Conservation (phyloP, 2,797 vertebrate genomes). For the Thalassophryne amazonica region DNA sequence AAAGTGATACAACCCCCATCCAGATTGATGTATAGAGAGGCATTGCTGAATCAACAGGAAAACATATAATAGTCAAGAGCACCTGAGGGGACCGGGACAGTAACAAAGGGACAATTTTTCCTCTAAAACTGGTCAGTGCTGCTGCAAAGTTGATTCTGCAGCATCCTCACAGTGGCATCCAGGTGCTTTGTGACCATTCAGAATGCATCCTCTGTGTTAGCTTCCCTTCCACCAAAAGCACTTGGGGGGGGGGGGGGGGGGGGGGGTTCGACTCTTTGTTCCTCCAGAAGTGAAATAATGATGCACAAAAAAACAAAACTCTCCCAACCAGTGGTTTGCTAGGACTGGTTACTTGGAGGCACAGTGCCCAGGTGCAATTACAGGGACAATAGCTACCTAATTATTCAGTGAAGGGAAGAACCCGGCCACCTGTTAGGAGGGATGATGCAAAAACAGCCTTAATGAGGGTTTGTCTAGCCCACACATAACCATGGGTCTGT, state of each 20-base stretch:
- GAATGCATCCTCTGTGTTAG: constrained; percentile 52
- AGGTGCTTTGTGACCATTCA: constrained; percentile 50
- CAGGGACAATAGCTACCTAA: constrained; percentile 79
- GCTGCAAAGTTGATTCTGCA: constrained; percentile 56
- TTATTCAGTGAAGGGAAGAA: constrained; percentile 70
- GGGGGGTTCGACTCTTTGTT: constrained; percentile 76
- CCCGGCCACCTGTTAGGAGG: constrained; percentile 53
- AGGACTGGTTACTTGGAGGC: constrained; percentile 48
- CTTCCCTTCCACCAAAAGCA: constrained; percentile 34
- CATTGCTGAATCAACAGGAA: constrained; percentile 8
- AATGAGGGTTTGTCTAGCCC: constrained; percentile 76
- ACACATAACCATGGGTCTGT: constrained; percentile 72
- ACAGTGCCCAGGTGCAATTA: constrained; percentile 69
- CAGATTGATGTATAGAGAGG: constrained; percentile 18
- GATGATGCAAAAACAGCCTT: constrained; percentile 63
- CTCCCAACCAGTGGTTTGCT: constrained; percentile 50
- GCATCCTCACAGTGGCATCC: constrained; percentile 61
- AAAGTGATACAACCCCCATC: constrained; percentile 21
- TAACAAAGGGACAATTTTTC: constrained; percentile 13
- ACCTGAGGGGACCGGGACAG: constrained; percentile 36
- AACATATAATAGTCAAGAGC: constrained; percentile 12
- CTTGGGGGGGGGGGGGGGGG: constrained; percentile 62
- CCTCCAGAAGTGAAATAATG: constrained; percentile 64
- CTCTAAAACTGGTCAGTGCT: constrained; percentile 65
- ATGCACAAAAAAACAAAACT: constrained; percentile 67